Base-by-base conservation (phyloP, 2,113 vertebrate genomes). In the Muntiacus muntjak region DNA sequence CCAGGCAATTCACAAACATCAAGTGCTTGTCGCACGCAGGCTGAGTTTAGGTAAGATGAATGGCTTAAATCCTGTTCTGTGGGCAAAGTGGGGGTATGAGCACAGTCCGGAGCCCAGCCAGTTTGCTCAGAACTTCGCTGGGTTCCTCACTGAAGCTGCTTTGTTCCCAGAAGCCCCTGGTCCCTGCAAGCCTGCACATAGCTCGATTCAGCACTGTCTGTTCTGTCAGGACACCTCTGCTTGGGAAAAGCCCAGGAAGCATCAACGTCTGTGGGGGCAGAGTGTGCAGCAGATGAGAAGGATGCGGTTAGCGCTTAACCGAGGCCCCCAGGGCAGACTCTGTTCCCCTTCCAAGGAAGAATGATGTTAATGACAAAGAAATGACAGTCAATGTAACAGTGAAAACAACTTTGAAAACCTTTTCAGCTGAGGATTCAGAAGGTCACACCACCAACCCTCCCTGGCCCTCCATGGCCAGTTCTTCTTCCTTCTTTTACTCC, bases 151-250 rank as follows among this genome's bases (percentile, higher is more conserved):
- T 12, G 43, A 57, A 74, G 33, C 8, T 50, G 52, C 28, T 50
- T 81, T 47, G 6, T 40, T 67, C 30, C 50, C 71, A 30, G 83
- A 40, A 40, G 5, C 3, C 26, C 25, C 15, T 23, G 47, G 14
- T 17, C 15, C 7, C 40, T 33, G 86, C 25, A 17, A n/a, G 30
- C 21, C 1, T 25, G n/a, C 33, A 52, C 0, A 14, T 1, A 13
- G 30, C 30, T 33, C 0, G 0, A 15, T 43, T 17, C 30, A 40
- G 33, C 30, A 43, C 7, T 1, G 9, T 36, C 54, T 14, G 43
- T 30, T 45, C 50, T 13, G 11, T 16, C 43, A 12, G 28, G 21
- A 45, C 15, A 12, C 8, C 33, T 25, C 9, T 64, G 67, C 47
- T 12, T 40, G 0, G 4, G 79, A 50, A 58, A 40, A 43, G 30